Base-by-base conservation (phyloP, 2,797 vertebrate genomes). In the Danionella dracula region DNA sequence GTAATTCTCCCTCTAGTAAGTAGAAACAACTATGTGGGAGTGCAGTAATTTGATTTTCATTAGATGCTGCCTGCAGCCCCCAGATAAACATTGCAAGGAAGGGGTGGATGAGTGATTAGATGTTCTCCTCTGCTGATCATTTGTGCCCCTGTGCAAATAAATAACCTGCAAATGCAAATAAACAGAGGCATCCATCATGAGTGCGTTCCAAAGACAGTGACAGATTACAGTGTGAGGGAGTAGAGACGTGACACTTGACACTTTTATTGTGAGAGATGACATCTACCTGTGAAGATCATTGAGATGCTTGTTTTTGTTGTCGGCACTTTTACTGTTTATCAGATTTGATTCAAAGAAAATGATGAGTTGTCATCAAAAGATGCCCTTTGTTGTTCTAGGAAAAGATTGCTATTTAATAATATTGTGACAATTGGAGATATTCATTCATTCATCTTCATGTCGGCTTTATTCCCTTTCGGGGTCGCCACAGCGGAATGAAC, bases 121-220 rank as follows among this genome's bases (percentile, higher is more conserved):
- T 57, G 29, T 27, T 66, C 77, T 76, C 31, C 23, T 44, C 48
- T 11, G 10, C 46, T 82, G 81, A 85, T 85, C 82, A 80, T 75
- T 76, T 76, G 73, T 71, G 73, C 79, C 77, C 70, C 78, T 80
- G 84, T 82, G 85, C 85, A 84, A 88, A 87, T 86, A 85, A 89
- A 89, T 87, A 86, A 86, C 86, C 85, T 84, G 81, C 83, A 83
- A 83, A 82, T 73, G 75, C 78, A 81, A 78, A 85, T 87, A 86
- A 89, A 87, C 86, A 86, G 84, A 70, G 51, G 50, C 84, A 90
- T 90, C 81, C 82, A 87, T 89, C 85, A 87, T 66, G 51, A 77
- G 74, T 77, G 32, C 67, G 65, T 74, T 59, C 62, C 16, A 46
- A 40, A 44, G 84, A 86, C 85, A 83, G 73, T 85, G 86, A 90